Evolutionary conservation across 2,113 vertebrate species (phyloP), one percentile per base, ranked within the genome.

Genomic region (Mola mola): DNA sequence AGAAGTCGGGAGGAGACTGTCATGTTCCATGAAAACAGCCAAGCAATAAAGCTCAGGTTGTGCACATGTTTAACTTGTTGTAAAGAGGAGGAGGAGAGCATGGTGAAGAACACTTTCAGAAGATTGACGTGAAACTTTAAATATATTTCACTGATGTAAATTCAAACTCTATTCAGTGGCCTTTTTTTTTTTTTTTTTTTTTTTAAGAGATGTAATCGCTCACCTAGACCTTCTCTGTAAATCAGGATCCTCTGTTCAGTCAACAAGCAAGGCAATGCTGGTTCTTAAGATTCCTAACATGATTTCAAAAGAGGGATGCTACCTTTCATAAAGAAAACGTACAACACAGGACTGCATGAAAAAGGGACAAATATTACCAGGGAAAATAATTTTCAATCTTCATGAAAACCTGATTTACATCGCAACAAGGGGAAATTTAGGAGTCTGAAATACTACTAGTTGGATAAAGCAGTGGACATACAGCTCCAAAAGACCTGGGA

Each of bases 11-110:
- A 36, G 24, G 42, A 34, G 59, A 22, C n/a, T 12, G 46, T 29
- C 3, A 11, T 16, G 26, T 29, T 67, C 52, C 58, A 34, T 15
- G 7, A 47, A 34, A 47, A 38, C 25, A 12, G 29, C 8, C 11
- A 6, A 4, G 64, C 24, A 49, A 42, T 58, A 52, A 68, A 62
- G 62, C 47, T 2, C 4, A 5, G 13, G 22, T 2, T 8, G 58
- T 5, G 9, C n/a, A 20, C 21, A 26, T 6, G 61, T 72, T 68
- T 67, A 56, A 66, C 55, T 50, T 42, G 34, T 41, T 17, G 24
- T 12, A 8, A 52, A 25, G 33, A 56, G 19, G 9, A 46, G 12
- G 63, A 59, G 11, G 21, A 17, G 44, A 41, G 41, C 2, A 34
- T 34, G 33, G 8, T 34, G 33, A n/a, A n/a, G n/a, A n/a, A n/a